Evolutionary conservation across 1,140 invertebrate species (phyloP).

Genomic region (Drosophila asahinai): DNA sequence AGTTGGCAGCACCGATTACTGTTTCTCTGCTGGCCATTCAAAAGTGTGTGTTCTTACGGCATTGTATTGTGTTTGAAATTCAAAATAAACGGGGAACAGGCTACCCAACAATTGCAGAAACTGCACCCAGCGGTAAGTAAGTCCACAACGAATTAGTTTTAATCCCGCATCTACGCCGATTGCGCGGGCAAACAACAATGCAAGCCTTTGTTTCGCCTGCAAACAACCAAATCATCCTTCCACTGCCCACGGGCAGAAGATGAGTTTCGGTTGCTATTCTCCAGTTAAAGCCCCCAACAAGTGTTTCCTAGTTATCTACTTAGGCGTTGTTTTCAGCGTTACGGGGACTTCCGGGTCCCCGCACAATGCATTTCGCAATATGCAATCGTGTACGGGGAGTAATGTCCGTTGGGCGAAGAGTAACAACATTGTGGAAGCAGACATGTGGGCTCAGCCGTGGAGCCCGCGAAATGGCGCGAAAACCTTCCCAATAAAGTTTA

Average conservation of each 20-base stretch:
- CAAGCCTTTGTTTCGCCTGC: conserved; percentile 12
- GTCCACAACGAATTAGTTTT: neutral
- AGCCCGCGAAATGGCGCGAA: neutral
- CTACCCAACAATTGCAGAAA: conserved; percentile 13
- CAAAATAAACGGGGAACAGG: conserved; percentile 29
- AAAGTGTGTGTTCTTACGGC: conserved; percentile 57
- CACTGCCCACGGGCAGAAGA: conserved; percentile 4
- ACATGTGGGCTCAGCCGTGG: conserved; percentile 11
- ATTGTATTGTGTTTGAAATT: conserved; percentile 39
- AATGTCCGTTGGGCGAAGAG: conserved; percentile 64
- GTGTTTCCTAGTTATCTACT: neutral
- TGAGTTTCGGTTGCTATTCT: neutral
- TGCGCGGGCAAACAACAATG: neutral
- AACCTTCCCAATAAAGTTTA: neutral
- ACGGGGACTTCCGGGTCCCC: neutral
- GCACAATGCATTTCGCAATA: neutral
- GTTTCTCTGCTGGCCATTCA: conserved; percentile 55
- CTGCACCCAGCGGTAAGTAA: conserved; percentile 35
- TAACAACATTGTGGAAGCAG: conserved; percentile 52
- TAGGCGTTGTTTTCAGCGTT: neutral
- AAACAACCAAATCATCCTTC: conserved; percentile 16
- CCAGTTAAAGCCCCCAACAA: neutral
- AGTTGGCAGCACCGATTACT: conserved; percentile 40
- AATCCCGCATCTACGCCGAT: neutral
- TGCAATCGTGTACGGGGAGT: conserved; percentile 4